A percentile compares a stretch with the other conserved stretches of the same genome.
Conservation (phyloP, 1,140 invertebrate genomes). For the Drosophila nebulosa region DNA sequence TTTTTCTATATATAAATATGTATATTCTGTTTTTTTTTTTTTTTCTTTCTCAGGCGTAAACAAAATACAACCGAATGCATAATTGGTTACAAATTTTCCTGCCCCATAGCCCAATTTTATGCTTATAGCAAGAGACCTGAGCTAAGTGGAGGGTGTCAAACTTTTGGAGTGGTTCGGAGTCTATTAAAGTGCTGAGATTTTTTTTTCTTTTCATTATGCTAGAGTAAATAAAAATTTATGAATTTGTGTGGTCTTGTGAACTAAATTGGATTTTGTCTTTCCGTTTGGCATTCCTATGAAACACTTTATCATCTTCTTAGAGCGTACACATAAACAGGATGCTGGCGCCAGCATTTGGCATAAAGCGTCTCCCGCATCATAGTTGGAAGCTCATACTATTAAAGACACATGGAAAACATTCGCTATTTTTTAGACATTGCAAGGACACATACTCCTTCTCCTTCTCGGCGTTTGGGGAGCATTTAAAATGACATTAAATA, state of each 20-base stretch:
- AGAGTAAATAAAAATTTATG: neutral
- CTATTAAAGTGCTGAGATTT: neutral
- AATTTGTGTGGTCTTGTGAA: neutral
- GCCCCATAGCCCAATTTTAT: conserved; percentile 26
- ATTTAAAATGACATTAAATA: conserved; percentile 75
- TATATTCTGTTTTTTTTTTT: neutral
- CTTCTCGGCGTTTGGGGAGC: conserved; percentile 10
- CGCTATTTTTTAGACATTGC: conserved; percentile 8
- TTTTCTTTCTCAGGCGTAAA: conserved; percentile 1
- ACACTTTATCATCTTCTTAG: conserved; percentile 39
- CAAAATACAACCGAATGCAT: conserved; percentile 44
- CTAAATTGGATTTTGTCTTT: neutral
- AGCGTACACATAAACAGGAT: conserved; percentile 44
- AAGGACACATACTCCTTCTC: too few species aligned
- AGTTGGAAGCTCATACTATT: conserved; percentile 1
- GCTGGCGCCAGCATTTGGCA: conserved; percentile 49
- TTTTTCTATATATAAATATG: too few species aligned
- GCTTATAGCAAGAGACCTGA: conserved; percentile 17
- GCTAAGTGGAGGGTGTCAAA: neutral
- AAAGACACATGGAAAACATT: neutral
- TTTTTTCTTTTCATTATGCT: neutral
- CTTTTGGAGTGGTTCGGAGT: neutral
- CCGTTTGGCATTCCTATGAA: neutral
- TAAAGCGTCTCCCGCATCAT: conserved; percentile 3
- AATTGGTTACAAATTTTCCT: conserved; percentile 70